Base-by-base conservation (phyloP, 2,797 vertebrate species). In the Spondyliosoma cantharus region DNA sequence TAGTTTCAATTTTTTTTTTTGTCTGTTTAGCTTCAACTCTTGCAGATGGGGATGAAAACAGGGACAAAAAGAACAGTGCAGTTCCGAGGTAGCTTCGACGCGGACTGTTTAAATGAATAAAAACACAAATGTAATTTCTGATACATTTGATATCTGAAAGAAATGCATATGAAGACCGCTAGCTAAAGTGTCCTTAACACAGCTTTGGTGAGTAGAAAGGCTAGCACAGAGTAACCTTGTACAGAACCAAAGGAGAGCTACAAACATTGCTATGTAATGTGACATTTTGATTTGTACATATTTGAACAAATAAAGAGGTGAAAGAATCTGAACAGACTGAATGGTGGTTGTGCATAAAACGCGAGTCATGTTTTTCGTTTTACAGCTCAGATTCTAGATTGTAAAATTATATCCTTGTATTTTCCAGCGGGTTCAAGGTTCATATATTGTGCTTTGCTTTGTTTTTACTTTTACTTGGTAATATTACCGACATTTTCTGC, bases 231-330 rank as follows among this genome's bases (percentile, higher is more conserved):
- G 71, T 68, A 83, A 90, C 76, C 79, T 91, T 93, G 88, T 93
- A 93, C 90, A 89, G 76, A 94, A 86, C 89, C 91, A 92, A 90
- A 93, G 85, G 77, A 91, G 76, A 78, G 80, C 71, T 89, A 78
- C 71, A 74, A 92, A 89, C 90, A 93, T 94, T 95, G 93, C 93
- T 93, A 93, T 95, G 93, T 94, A 93, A 95, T 94, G 94, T 93
- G 87, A 81, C 11, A 73, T 81, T 72, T 85, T 91, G 57, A 93
- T 91, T 89, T 95, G 92, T 94, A 93, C 54, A 93, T 93, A 93
- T 90, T 81, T 81, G 32, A 77, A 85, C 56, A 87, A 92, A 91
- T 89, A 90, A 92, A 92, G 45, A 81, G 1, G 17, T 22, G 15
- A 63, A 87, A 70, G 3, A 25, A 80, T 85, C n/a, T 29, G 16